These are phyloP conservation scores for Gallinago paraguaiae DNA, from an alignment of 2,113 vertebrate genomes.

Conservation along the genomic window DNA sequence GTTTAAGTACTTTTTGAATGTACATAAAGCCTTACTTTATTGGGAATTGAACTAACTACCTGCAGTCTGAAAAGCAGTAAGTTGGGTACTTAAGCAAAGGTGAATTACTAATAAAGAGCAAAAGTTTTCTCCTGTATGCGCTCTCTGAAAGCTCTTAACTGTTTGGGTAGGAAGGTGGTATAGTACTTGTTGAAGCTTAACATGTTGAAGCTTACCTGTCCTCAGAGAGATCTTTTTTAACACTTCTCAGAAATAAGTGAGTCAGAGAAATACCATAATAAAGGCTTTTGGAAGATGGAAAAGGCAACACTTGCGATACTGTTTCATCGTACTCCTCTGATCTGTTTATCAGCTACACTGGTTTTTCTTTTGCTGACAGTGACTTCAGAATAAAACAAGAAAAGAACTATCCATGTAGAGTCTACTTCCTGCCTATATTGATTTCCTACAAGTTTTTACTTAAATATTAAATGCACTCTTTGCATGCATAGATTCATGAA, in stretches of 20 bases:
- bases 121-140: background rate
- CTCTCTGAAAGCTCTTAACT: background rate
- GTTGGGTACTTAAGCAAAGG: conserved; percentile 16
- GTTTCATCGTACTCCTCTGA: background rate
- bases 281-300: background rate
- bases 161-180: background rate
- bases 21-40: conserved; percentile 34
- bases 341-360: background rate
- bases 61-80: conserved; percentile 6
- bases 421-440: background rate
- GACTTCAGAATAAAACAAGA: background rate
- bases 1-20: conserved; percentile 43
- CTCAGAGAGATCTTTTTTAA: background rate
- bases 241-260: background rate
- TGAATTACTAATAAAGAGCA: conserved; percentile 21
- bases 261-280: background rate
- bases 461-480: background rate
- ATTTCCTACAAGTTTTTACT: background rate
- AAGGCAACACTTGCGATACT: background rate
- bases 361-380: background rate
- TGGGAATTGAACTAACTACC: conserved; percentile 40
- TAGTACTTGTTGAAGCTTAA: background rate
- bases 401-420: background rate
- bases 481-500: background rate
- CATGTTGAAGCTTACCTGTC: background rate